Evolutionary conservation across 1,140 invertebrate species (phyloP).

Genomic region (Hyphantria cunea): DNA sequence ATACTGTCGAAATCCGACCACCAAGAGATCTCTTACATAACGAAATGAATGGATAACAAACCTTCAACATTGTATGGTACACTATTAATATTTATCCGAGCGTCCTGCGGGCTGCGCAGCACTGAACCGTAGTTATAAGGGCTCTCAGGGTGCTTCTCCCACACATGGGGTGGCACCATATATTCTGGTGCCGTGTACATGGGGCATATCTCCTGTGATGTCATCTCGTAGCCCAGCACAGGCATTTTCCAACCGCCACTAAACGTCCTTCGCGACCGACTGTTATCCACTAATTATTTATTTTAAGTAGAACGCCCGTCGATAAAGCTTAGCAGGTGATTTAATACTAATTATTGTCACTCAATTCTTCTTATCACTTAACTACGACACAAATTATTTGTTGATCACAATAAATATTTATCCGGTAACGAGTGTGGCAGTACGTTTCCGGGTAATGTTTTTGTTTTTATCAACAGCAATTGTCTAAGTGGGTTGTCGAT

Average conservation of each 20-base stretch:
- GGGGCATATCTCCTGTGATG: constrained; percentile 58
- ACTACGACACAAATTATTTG: constrained; percentile 26
- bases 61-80: constrained; percentile 53
- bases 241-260: constrained; percentile 57
- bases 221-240: constrained; percentile 59
- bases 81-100: constrained; percentile 26
- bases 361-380: constrained; percentile 34
- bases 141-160: constrained; percentile 56
- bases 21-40: no score
- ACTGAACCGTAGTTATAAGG: constrained; percentile 40
- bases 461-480: constrained; percentile 45
- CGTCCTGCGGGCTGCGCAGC: constrained; percentile 42
- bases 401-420: constrained; percentile 42
- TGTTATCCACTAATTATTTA: constrained; percentile 39
- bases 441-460: constrained; percentile 50
- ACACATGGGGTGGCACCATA: constrained; percentile 47
- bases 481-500: constrained; percentile 36
- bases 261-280: constrained; percentile 40
- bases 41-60: constrained; percentile 32
- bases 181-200: constrained; percentile 49
- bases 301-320: constrained; percentile 32
- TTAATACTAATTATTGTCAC: constrained; percentile 35
- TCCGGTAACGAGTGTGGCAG: constrained; percentile 28
- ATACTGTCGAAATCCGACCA: no score
- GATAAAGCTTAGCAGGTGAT: constrained; percentile 52